Base-by-base conservation (phyloP, 2,888 invertebrate species). In the Tiliacea aurago region DNA sequence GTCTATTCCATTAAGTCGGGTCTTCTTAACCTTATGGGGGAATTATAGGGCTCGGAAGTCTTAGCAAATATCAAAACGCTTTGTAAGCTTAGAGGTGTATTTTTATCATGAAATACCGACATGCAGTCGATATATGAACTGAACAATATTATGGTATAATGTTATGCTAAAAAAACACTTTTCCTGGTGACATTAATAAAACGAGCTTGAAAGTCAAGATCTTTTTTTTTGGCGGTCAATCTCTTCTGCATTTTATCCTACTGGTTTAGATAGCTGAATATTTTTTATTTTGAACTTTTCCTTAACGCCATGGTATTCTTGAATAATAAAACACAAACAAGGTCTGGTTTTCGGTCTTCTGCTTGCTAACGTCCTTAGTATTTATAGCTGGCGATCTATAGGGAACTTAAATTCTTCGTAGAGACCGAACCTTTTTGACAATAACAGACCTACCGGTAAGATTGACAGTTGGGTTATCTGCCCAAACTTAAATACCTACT, bases 191-290 rank as follows among this genome's bases (percentile, higher is more conserved):
- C 76, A 55, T 49, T 7, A 66, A 41, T 55, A n/a, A n/a, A 56
- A 20, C 11, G 13, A 43, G 28, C 9, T 76, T 76, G 37, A 23
- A 73, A 56, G n/a, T 76, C 66, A 65, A 56, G 28, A 47, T 33
- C n/a, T 20, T 33, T 43, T 58, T n/a, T n/a, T 43, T 23, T 6
- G n/a, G 20, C 15, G 43, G 13, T 6, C 10, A 15, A 49, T 33
- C n/a, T 45, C 15, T 37, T 37, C 20, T 53, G 15, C 15, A n/a
- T 45, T 75, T 6, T 15, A 3, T 49, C 49, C n/a, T 58, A 18
- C 13, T 3, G 9, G 28, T 56, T 5, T 18, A 37, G 23, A 10
- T 20, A 11, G 23, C 13, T 53, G 23, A 23, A 23, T 53, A 23
- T 53, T 13, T 1, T 37, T 4, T 37, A 3, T 37, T 37, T 37